These are phyloP conservation scores for Ectemnius cavifrons DNA, from an alignment of 2,888 invertebrate species.

Conservation along the genomic window DNA sequence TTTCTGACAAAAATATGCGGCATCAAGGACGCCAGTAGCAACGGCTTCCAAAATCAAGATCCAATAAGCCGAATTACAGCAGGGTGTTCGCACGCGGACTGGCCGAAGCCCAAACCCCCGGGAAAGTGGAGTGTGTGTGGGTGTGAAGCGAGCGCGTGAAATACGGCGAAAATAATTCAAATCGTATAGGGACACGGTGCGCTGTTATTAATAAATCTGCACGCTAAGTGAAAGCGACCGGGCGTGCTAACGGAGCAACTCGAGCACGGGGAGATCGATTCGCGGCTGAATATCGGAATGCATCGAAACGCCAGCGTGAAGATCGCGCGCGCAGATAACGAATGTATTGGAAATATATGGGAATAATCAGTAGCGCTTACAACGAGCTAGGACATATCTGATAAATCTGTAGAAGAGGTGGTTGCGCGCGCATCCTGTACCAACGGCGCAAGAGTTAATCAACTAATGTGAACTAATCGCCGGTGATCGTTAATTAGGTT, in stretches of 20 bases:
- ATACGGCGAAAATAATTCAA: no score
- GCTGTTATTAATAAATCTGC: no score
- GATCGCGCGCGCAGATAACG: slow-evolving; percentile 37
- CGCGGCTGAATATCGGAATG: slow-evolving; percentile 22
- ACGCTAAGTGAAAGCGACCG: slow-evolving; percentile 5
- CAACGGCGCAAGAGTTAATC: slow-evolving; percentile 48
- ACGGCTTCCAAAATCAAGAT: no score
- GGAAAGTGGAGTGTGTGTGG: no score
- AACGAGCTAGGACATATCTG: slow-evolving; percentile 40
- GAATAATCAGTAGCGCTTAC: slow-evolving; percentile 50
- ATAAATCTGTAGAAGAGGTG: slow-evolving; percentile 39
- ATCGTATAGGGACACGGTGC: no score
- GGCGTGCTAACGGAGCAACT: slow-evolving; percentile 4
- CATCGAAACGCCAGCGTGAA: slow-evolving; percentile 35
- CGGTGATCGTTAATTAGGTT: slow-evolving; percentile 56
- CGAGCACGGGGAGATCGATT: slow-evolving; percentile 7
- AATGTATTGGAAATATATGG: slow-evolving; percentile 31
- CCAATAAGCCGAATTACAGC: no score
- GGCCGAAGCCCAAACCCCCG: no score
- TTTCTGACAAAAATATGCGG: no score
- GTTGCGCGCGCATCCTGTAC: background rate
- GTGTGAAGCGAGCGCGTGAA: no score
- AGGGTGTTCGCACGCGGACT: no score
- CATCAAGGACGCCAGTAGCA: no score
- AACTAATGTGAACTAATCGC: slow-evolving; percentile 58